Percentiles rank a stretch among this genome's conserved stretches.
Conservation (phyloP, 2,888 invertebrate species). For the Nephrotoma flavescens region DNA sequence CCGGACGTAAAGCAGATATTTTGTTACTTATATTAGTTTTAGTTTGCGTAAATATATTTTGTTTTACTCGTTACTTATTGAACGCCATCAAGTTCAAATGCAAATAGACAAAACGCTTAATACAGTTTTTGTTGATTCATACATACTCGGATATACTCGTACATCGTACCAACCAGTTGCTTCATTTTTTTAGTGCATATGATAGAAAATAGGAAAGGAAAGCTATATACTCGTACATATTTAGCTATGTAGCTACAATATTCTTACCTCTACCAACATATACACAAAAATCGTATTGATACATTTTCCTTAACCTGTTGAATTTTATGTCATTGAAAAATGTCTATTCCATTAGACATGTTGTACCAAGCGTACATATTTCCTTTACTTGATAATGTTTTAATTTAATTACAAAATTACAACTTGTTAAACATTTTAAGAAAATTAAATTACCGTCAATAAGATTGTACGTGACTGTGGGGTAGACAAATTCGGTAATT, state of each 20-base stretch:
- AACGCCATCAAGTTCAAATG: background rate
- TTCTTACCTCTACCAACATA: background rate
- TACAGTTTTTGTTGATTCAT: background rate
- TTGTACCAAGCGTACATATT: background rate
- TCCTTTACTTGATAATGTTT: background rate
- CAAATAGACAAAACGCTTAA: background rate
- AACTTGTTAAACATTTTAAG: background rate
- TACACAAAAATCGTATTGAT: background rate
- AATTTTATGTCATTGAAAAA: background rate
- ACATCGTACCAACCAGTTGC: background rate
- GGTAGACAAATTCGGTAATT: too few species aligned
- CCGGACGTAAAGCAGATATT: background rate
- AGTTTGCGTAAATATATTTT: background rate
- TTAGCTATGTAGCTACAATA: too few species aligned
- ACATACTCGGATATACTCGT: too few species aligned
- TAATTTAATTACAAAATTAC: background rate
- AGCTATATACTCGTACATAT: background rate
- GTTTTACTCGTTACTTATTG: background rate
- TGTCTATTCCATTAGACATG: background rate
- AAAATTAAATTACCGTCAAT: background rate
- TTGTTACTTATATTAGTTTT: background rate
- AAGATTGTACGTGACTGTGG: too few species aligned
- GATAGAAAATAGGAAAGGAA: background rate
- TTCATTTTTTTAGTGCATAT: background rate
- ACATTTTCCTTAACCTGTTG: background rate